These are phyloP conservation scores for Spongilla lacustris DNA, from an alignment of 37 sponge, comb jelly and placozoan genomes.

Conservation along the genomic window DNA sequence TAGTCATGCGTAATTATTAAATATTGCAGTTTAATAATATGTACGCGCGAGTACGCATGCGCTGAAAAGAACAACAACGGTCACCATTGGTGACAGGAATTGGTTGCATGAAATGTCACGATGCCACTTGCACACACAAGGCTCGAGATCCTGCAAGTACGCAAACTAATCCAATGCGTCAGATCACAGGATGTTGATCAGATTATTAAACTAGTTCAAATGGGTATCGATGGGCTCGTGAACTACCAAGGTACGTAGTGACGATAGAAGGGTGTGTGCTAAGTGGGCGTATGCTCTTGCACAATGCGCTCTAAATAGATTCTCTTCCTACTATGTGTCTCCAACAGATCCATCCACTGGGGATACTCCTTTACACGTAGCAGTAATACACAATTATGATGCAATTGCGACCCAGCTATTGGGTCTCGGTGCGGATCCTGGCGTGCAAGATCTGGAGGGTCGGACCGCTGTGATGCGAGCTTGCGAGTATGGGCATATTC, in stretches of 20 bases:
- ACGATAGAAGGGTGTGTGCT: background rate
- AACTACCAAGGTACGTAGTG: constrained; percentile 80
- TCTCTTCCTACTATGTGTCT: background rate
- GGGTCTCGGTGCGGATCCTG: constrained; percentile 64
- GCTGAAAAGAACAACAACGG: background rate
- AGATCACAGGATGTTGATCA: constrained; percentile 71
- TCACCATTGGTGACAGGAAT: background rate
- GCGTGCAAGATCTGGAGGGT: constrained; percentile 62
- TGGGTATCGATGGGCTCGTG: constrained; percentile 74
- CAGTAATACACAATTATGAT: constrained; percentile 74
- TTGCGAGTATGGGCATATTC: constrained; percentile 85
- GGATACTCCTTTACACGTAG: constrained; percentile 82
- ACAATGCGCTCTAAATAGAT: background rate
- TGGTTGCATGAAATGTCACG: background rate
- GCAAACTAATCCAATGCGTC: constrained; percentile 91
- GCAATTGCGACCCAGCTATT: constrained; percentile 58
- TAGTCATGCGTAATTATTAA: too few relatives aligned
- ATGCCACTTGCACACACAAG: constrained; percentile 86
- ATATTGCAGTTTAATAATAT: background rate
- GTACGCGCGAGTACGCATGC: background rate
- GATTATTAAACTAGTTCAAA: constrained; percentile 76
- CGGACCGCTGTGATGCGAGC: constrained; percentile 87
- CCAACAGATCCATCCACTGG: constrained; percentile 81
- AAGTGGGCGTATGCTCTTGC: background rate
- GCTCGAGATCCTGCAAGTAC: constrained; percentile 89